Base-by-base conservation (phyloP, 1,140 invertebrate species). In the Gryllus bimaculatus region DNA sequence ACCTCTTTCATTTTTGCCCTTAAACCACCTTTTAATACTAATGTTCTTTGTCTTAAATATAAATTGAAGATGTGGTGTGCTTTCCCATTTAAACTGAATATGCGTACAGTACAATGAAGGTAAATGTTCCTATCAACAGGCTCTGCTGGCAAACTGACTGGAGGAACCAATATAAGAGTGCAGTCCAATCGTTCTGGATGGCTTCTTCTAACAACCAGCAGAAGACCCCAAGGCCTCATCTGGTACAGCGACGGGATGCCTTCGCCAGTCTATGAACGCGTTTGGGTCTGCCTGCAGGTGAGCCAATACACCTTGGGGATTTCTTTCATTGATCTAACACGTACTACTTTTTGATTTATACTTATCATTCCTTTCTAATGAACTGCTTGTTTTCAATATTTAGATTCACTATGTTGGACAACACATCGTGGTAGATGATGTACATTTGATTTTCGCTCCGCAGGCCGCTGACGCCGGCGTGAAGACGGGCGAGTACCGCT, bases 241-340 rank as follows among this genome's bases (percentile, higher is more conserved):
- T 91, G 87, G 83, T 87, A 90, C 78, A 86, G 89, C 74, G 86
- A 88, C 81, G 81, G 89, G 90, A 21, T 87, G 89, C 18, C 84
- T 91, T 21, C 86, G 88, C 73, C 88, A 89, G 79, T 88, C 89
- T 6, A 87, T 89, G 8, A 91, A 90, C 82, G 87, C 89, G 90
- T 88, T 6, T 91, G 90, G 81, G 81, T 90, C 74, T 90, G 89
- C 77, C 83, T 88, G 15, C 84, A 88, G 82, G 86, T 87, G 82
- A 78, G 54, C 5, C 26, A 1, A 39, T 5, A 39, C 26, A n/a
- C n/a, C n/a, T n/a, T n/a, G n/a, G n/a, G n/a, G n/a, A n/a, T n/a
- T n/a, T n/a, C n/a, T n/a, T n/a, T n/a, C n/a, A n/a, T n/a, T n/a
- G n/a, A n/a, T n/a, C n/a, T n/a, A n/a, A n/a, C n/a, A n/a, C n/a